Percentiles rank a stretch among this genome's conserved stretches.
Evolutionary conservation across 2,113 vertebrate genomes (phyloP).

Genomic region (Xiphophorus maculatus): DNA sequence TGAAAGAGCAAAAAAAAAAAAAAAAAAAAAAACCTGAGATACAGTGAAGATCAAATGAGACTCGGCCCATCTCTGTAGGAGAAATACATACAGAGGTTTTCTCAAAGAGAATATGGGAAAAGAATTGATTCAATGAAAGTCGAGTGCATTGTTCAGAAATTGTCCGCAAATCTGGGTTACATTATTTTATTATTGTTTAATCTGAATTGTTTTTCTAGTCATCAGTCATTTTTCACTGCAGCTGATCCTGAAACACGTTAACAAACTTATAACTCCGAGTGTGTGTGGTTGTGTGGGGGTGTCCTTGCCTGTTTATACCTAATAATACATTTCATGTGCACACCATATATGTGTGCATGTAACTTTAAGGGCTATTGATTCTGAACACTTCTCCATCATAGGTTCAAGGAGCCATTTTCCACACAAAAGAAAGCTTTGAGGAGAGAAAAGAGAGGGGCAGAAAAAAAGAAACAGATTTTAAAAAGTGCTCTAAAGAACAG

Average conservation of each 20-base stretch:
- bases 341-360: slow-evolving; percentile 14
- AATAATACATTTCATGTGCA: slow-evolving; percentile 5
- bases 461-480: slow-evolving; percentile 74
- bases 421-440: slow-evolving; percentile 77
- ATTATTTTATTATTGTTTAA: neutral
- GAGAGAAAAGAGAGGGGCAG: slow-evolving; percentile 65
- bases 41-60: slow-evolving; percentile 34
- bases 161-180: neutral
- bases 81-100: slow-evolving; percentile 5
- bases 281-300: neutral
- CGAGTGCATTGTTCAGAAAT: neutral
- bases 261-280: neutral
- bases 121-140: neutral
- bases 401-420: slow-evolving; percentile 77
- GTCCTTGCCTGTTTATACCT: neutral
- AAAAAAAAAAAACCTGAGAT: slow-evolving; percentile 30
- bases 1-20: slow-evolving; percentile 20
- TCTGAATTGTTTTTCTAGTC: neutral
- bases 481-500: slow-evolving; percentile 76
- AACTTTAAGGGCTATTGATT: slow-evolving; percentile 59
- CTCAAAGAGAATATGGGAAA: slow-evolving; percentile 6
- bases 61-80: slow-evolving; percentile 32
- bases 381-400: slow-evolving; percentile 56
- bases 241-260: neutral
- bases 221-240: neutral